Evolutionary conservation across 1,140 invertebrate species (phyloP).

Genomic region (Neodiprion fabricii): DNA sequence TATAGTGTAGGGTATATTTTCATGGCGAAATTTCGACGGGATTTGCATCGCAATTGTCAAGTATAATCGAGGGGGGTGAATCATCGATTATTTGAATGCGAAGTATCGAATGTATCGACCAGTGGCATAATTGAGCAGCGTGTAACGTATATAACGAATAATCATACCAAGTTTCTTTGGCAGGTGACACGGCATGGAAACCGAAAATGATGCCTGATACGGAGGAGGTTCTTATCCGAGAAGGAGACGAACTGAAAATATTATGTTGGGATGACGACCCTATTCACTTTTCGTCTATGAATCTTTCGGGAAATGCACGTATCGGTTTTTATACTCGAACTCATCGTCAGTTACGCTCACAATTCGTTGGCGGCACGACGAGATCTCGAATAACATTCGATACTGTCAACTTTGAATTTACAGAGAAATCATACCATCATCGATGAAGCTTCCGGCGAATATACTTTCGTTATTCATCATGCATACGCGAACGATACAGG

Average conservation of each 20-base stretch:
- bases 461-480: slow-evolving; percentile 30
- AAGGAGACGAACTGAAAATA: slow-evolving; percentile 37
- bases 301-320: slow-evolving; percentile 14
- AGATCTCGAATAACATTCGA: background rate
- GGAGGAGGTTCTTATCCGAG: slow-evolving; percentile 38
- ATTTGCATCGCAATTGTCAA: too few species aligned
- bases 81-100: too few species aligned
- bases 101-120: too few species aligned
- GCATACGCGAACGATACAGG: slow-evolving; percentile 60
- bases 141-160: too few species aligned
- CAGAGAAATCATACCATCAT: background rate
- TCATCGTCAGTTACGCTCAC: slow-evolving; percentile 10
- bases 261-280: slow-evolving; percentile 24
- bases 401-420: background rate
- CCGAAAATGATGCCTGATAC: slow-evolving; percentile 22
- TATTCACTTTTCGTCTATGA: slow-evolving; percentile 38
- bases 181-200: slow-evolving; percentile 28
- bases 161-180: slow-evolving; percentile 2
- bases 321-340: background rate
- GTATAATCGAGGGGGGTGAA: too few species aligned
- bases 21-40: too few species aligned
- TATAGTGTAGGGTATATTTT: too few species aligned
- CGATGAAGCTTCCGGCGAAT: background rate
- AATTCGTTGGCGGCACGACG: background rate
- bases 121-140: too few species aligned